phyloP scores from a whole-genome alignment of 2,797 vertebrate species.

The Orientallactaga sibirica region DNA sequence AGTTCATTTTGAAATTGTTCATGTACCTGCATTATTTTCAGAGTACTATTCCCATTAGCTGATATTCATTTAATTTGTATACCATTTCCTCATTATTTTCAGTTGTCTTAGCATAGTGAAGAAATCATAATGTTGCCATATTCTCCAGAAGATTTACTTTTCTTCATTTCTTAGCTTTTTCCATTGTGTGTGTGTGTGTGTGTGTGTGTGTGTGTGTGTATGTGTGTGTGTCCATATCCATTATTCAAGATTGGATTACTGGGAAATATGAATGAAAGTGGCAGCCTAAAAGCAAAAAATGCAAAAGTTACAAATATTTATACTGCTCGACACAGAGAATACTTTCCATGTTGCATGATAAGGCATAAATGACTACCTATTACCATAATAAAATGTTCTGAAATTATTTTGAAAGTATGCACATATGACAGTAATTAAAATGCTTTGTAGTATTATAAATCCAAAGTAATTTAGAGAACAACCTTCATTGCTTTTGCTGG shows the following conservation, averaged over 20 bases:
- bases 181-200: too few relatives aligned
- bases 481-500: conserved; percentile 72
- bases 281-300: conserved; percentile 15
- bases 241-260: conserved; percentile 22
- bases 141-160: conserved; percentile 30
- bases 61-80: conserved; percentile 25
- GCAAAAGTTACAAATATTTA: conserved; percentile 38
- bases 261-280: conserved; percentile 35
- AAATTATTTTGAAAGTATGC: conserved; percentile 74
- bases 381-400: conserved; percentile 66
- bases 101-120: neutral
- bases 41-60: too few relatives aligned
- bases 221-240: neutral
- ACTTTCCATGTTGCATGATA: conserved; percentile 60
- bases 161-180: conserved; percentile 42
- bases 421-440: conserved; percentile 79
- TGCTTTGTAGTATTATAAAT: conserved; percentile 75
- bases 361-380: conserved; percentile 68
- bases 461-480: conserved; percentile 80
- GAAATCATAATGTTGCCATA: conserved; percentile 30
- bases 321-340: neutral
- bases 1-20: conserved; percentile 11
- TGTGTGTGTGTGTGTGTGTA: too few relatives aligned
- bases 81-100: neutral
- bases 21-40: neutral